These are phyloP conservation scores for Isoperla grammatica DNA, from an alignment of 2,888 invertebrate species.

Conservation along the genomic window DNA sequence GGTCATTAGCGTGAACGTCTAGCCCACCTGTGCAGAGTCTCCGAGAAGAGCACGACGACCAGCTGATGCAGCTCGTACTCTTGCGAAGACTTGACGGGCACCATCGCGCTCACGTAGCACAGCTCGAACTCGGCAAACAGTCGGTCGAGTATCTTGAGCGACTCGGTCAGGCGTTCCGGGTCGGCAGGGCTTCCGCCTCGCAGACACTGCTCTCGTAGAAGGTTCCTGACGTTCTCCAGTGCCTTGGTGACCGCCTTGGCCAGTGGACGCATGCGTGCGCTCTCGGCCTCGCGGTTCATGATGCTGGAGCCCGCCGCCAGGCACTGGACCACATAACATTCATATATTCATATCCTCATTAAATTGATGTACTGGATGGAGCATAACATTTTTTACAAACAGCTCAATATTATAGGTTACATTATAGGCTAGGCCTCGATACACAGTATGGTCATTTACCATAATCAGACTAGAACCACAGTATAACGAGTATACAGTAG, in stretches of 20 bases:
- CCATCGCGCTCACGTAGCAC: conserved; percentile 98
- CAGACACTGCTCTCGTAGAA: conserved; percentile 83
- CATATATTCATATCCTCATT: too few species aligned
- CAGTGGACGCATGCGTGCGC: conserved; percentile 91
- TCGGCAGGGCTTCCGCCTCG: conserved; percentile 54
- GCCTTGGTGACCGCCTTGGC: conserved; percentile 96
- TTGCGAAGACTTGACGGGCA: conserved; percentile 92
- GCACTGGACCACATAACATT: too few species aligned
- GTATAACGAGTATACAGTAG: too few species aligned
- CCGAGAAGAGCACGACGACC: conserved; percentile 95
- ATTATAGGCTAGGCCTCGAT: too few species aligned
- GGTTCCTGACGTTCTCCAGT: conserved; percentile 83
- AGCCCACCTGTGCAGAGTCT: conserved; percentile 67
- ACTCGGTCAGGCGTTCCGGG: conserved; percentile 40
- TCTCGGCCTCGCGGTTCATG: conserved; percentile 94
- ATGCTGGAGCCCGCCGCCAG: conserved; percentile 97
- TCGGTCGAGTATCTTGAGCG: conserved; percentile 76
- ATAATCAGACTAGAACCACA: too few species aligned
- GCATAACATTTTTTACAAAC: too few species aligned
- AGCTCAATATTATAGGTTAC: too few species aligned
- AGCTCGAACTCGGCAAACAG: conserved; percentile 97
- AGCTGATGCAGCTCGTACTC: conserved; percentile 96
- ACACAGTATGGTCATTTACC: too few species aligned
- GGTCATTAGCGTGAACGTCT: too few species aligned
- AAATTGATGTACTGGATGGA: too few species aligned